Evolutionary conservation across 2,797 vertebrate species (phyloP), one percentile per base, ranked within the genome.

Genomic region (Euphonia xanthogaster): DNA sequence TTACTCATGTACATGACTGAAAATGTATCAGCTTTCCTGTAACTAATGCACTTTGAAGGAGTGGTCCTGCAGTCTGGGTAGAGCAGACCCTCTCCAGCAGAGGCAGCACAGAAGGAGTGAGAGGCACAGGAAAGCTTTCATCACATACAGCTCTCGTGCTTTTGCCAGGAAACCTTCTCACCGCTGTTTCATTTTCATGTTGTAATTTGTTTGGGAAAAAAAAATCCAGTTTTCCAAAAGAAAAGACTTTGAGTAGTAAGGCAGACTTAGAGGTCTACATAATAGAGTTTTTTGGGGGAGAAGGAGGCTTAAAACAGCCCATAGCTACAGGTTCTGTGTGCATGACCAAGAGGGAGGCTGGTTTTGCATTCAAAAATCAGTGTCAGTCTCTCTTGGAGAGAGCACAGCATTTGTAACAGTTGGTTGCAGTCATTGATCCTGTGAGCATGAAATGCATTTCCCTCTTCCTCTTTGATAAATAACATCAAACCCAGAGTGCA

Each of bases 261-360:
- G 31, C 17, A 81, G 37, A 48, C 35, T 25, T 70, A 14, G 6
- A 76, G 30, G 8, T 82, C n/a, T 66, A 12, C 12, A 4, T 76
- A 10, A 6, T 33, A 37, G 31, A 57, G 19, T 16, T 74, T 9
- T 15, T 1, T 0, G 8, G 6, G 20, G 14, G 7, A 1, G 25
- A 63, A 33, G 10, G 10, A 30, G 23, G 16, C 39, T 92, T 72
- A 58, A 77, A 88, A 22, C 23, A 51, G 57, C 19, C 33, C 2
- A 3, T 20, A 72, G 70, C 65, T 35, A 11, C 50, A 67, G 33
- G 4, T 39, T 68, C 44, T 88, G 9, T 54, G 15, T 51, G 1
- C 65, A 4, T 92, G 72, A 71, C 21, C 58, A 22, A 65, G 57
- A 50, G 22, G 17, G 14, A 25, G 65, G 68, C 20, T 91, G 65